These are phyloP conservation scores for Knipowitschia caucasica DNA, from an alignment of 2,797 vertebrate species.

Conservation along the genomic window DNA sequence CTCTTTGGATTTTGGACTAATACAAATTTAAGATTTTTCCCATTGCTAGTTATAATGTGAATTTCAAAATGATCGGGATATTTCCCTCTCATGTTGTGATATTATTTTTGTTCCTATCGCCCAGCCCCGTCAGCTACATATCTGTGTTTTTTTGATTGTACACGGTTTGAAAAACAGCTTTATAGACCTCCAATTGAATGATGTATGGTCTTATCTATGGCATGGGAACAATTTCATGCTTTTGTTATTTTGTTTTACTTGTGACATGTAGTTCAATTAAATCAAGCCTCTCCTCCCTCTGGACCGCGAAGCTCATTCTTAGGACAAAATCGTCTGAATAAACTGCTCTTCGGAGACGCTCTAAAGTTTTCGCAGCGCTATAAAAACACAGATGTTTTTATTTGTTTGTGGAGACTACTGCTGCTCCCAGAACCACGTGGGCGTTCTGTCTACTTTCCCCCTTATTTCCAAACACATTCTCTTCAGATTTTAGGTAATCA, in stretches of 20 bases:
- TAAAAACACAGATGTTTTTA: conserved; percentile 12
- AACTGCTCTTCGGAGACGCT: conserved; percentile 20
- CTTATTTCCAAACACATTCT: conserved; percentile 7
- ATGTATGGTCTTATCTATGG: not conserved
- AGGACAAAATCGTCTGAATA: conserved; percentile 41
- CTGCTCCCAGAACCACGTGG: conserved; percentile 12
- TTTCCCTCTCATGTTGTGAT: no score
- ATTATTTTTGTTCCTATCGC: no score
- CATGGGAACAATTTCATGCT: not conserved
- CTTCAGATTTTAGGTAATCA: conserved; percentile 23
- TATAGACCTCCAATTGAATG: no score
- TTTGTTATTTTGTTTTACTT: not conserved
- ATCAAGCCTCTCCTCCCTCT: not conserved
- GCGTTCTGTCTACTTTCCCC: conserved; percentile 7
- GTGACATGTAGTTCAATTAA: not conserved
- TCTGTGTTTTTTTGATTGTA: no score
- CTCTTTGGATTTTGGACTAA: no score
- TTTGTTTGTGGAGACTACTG: conserved; percentile 15
- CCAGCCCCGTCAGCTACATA: no score
- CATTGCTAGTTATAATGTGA: no score
- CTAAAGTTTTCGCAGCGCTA: conserved; percentile 18
- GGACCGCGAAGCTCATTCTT: conserved; percentile 42
- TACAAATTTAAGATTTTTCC: no score
- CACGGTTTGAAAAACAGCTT: no score
- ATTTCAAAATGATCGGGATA: no score